Percentiles rank a stretch among this genome's conserved stretches.
Conservation (phyloP, 2,113 vertebrate species). For the Epinephelus fuscoguttatus region DNA sequence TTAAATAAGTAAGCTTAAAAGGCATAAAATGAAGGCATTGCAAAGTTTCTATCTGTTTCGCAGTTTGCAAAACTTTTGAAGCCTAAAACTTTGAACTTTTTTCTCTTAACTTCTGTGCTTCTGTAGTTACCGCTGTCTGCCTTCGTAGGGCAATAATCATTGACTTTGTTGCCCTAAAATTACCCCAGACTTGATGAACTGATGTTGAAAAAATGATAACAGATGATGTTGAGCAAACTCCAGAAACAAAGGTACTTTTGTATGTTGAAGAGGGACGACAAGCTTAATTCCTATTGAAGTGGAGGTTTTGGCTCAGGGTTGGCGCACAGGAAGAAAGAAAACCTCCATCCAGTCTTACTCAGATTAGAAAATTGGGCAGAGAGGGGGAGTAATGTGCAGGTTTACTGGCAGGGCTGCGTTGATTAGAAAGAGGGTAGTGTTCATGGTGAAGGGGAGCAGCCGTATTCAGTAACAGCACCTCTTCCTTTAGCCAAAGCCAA, state of each 20-base stretch:
- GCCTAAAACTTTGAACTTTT: not conserved
- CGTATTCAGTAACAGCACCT: conserved; percentile 73
- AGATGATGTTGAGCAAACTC: conserved; percentile 16
- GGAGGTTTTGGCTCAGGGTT: conserved; percentile 39
- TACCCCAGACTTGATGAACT: not conserved
- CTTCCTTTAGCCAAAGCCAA: conserved; percentile 80
- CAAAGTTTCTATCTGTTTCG: not conserved
- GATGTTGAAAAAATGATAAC: conserved; percentile 27
- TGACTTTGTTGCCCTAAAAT: not conserved
- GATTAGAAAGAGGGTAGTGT: conserved; percentile 81
- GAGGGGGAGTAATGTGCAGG: conserved; percentile 60
- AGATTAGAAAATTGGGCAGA: conserved; percentile 76
- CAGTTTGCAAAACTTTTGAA: not conserved
- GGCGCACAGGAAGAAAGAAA: conserved; percentile 59
- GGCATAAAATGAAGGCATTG: too few relatives aligned
- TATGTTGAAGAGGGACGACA: conserved; percentile 8
- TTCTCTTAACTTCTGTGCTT: not conserved
- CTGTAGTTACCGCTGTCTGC: not conserved
- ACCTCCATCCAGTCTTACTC: conserved; percentile 57
- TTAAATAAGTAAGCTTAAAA: not conserved
- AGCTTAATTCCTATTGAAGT: conserved; percentile 38
- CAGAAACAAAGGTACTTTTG: conserved; percentile 57
- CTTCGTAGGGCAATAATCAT: not conserved
- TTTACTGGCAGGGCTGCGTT: conserved; percentile 71
- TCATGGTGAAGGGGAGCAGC: conserved; percentile 62